Evolutionary conservation across 2,888 invertebrate genomes (phyloP).

Genomic region (Scaptomyza polygonia): DNA sequence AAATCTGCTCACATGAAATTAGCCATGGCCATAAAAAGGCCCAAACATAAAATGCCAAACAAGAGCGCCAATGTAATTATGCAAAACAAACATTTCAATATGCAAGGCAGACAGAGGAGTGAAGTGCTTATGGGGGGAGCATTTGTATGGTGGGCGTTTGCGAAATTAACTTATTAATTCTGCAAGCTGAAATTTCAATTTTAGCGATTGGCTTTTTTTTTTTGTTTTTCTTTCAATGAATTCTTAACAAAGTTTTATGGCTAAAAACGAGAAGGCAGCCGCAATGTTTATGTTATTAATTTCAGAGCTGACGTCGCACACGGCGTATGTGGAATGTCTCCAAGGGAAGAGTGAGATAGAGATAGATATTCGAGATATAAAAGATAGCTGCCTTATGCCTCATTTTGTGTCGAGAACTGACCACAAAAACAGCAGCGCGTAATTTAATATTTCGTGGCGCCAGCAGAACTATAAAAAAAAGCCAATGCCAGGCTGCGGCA

Average conservation of each 20-base stretch:
- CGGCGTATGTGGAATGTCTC: slow-evolving; percentile 71
- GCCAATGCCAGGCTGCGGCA: slow-evolving; percentile 29
- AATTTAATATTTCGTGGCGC: slow-evolving; percentile 84
- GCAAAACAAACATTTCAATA: slow-evolving; percentile 68
- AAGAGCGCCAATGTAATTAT: slow-evolving; percentile 67
- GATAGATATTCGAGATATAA: background rate
- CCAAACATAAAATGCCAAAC: slow-evolving; percentile 62
- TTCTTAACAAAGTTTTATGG: slow-evolving; percentile 57
- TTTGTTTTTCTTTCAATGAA: slow-evolving; percentile 54
- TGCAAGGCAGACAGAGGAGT: background rate
- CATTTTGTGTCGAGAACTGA: slow-evolving; percentile 20
- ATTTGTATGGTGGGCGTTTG: slow-evolving; percentile 22
- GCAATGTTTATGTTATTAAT: slow-evolving; percentile 70
- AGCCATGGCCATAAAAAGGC: slow-evolving; percentile 62
- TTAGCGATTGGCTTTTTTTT: slow-evolving; percentile 40
- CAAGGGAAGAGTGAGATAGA: slow-evolving; percentile 6
- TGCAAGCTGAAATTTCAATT: slow-evolving; percentile 61
- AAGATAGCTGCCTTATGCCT: slow-evolving; percentile 6
- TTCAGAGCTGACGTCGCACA: slow-evolving; percentile 51
- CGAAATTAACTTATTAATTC: slow-evolving; percentile 76
- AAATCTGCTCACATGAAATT: slow-evolving; percentile 65
- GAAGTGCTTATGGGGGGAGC: background rate
- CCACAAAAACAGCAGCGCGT: slow-evolving; percentile 73
- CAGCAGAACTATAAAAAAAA: slow-evolving; percentile 82
- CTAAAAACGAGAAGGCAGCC: slow-evolving; percentile 3